These are phyloP conservation scores for Helicolenus hilgendorfi DNA, from an alignment of 2,797 vertebrate genomes.

Conservation along the genomic window DNA sequence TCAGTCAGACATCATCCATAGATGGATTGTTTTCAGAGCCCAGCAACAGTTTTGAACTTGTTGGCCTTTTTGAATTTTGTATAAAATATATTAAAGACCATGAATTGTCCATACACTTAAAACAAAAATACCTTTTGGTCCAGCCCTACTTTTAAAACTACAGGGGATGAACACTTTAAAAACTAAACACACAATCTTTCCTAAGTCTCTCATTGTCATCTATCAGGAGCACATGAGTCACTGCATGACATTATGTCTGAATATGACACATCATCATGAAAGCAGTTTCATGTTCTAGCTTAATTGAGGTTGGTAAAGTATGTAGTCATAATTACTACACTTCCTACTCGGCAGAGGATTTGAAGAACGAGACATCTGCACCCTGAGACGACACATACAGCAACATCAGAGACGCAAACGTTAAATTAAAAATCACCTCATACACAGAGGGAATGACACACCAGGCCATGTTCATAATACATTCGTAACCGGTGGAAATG, in stretches of 20 bases:
- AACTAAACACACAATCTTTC: not conserved
- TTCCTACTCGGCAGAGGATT: slow-evolving; percentile 23
- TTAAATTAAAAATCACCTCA: slow-evolving; percentile 20
- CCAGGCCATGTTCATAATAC: not conserved
- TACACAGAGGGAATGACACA: not conserved
- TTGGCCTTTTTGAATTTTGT: not conserved
- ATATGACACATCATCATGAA: slow-evolving; percentile 17
- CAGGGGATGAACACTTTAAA: not conserved
- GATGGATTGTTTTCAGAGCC: not conserved
- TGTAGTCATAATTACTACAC: slow-evolving; percentile 32
- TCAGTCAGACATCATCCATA: not conserved
- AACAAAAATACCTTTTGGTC: not conserved
- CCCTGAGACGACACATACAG: not conserved
- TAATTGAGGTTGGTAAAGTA: slow-evolving; percentile 21
- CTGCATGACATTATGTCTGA: not conserved
- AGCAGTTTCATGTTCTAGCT: slow-evolving; percentile 1
- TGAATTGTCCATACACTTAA: not conserved
- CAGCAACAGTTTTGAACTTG: not conserved
- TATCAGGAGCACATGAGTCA: not conserved
- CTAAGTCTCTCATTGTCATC: not conserved
- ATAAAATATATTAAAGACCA: not conserved
- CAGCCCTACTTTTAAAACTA: not conserved
- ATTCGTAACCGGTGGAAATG: not conserved
- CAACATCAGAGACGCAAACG: slow-evolving; percentile 6
- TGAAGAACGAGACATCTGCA: slow-evolving; percentile 26